Evolutionary conservation across 2,113 vertebrate genomes (phyloP).

Genomic region (Tragelaphus buxtoni): DNA sequence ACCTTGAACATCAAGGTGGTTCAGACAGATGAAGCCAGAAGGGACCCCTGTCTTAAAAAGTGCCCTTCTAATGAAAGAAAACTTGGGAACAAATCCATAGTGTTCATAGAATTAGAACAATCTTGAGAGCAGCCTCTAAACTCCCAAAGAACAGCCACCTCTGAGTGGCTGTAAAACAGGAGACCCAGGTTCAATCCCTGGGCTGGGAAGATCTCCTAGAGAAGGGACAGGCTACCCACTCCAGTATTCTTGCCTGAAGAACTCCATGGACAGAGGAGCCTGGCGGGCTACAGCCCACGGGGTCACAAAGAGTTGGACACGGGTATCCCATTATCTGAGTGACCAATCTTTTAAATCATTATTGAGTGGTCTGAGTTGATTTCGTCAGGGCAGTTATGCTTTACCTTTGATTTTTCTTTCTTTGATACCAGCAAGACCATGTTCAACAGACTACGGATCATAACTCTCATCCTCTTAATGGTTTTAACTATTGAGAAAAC

Average conservation of each 20-base stretch:
- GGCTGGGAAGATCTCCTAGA: background rate
- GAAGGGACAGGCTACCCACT: background rate
- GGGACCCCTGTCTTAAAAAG: accelerated
- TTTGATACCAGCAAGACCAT: background rate
- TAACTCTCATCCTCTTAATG: background rate
- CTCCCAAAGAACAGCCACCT: background rate
- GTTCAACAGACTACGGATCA: background rate
- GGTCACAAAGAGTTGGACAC: background rate
- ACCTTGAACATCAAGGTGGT: background rate
- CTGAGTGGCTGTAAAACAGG: background rate
- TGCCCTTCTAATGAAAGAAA: background rate
- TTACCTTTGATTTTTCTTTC: conserved; percentile 18
- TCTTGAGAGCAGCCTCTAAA: background rate
- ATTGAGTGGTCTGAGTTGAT: background rate
- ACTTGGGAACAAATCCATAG: background rate
- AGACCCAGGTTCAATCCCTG: background rate
- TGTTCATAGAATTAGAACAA: background rate
- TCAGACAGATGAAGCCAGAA: background rate
- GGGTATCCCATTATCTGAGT: background rate
- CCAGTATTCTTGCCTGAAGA: background rate
- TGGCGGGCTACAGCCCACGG: background rate
- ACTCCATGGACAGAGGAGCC: background rate
- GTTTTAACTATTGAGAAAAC: conserved; percentile 24
- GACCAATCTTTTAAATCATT: background rate
- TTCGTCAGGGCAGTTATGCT: background rate